Evolutionary conservation across 2,888 invertebrate species (phyloP).

Genomic region (Parnassius orleans): DNA sequence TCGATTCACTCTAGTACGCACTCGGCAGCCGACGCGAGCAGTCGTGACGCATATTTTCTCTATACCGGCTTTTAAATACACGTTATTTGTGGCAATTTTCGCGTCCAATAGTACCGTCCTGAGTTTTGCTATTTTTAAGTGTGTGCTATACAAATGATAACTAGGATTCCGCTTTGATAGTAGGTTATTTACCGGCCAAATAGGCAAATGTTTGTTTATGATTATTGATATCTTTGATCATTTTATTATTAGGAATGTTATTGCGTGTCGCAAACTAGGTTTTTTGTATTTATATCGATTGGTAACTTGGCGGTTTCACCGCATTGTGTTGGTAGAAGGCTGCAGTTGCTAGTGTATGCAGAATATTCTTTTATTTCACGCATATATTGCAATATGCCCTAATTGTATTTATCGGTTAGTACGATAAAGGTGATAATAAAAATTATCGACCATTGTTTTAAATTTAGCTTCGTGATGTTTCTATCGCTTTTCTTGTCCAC

Average conservation of each 20-base stretch:
- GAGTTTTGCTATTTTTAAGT: constrained; percentile 48
- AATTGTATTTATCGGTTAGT: constrained; percentile 9
- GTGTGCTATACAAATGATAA: constrained; percentile 39
- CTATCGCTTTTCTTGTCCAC: constrained; percentile 9
- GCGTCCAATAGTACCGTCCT: constrained; percentile 64
- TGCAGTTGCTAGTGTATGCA: constrained; percentile 19
- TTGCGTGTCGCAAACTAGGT: constrained; percentile 44
- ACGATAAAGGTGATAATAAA: constrained; percentile 9
- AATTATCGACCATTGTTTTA: constrained; percentile 3
- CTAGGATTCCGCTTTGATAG: not conserved
- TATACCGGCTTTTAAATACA: constrained; percentile 53
- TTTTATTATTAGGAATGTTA: constrained; percentile 13
- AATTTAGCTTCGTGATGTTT: not conserved
- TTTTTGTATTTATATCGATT: constrained; percentile 51
- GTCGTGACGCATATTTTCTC: constrained; percentile 43
- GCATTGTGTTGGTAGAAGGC: constrained; percentile 27
- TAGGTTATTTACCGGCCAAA: not conserved
- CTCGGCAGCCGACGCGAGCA: constrained; percentile 47
- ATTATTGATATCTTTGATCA: constrained; percentile 5
- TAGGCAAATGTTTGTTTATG: not conserved
- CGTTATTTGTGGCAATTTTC: constrained; percentile 43
- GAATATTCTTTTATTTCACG: constrained; percentile 16
- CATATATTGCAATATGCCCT: constrained; percentile 5
- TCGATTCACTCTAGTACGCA: constrained; percentile 66
- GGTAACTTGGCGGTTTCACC: constrained; percentile 27